phyloP scores from a whole-genome alignment of 37 sponge, comb jelly and placozoan species.

The Chondrosia reniformis region DNA sequence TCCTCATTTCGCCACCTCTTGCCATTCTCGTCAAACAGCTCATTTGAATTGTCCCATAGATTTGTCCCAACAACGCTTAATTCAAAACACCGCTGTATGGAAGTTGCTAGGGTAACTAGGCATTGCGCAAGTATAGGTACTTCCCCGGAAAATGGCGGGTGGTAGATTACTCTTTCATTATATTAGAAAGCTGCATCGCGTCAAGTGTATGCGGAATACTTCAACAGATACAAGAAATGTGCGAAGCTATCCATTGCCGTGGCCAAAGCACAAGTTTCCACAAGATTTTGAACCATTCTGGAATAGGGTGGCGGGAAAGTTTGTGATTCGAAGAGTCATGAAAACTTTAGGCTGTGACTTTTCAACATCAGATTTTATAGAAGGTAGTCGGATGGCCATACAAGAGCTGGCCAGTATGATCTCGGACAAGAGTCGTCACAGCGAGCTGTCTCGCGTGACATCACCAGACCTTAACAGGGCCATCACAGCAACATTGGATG shows the following conservation, averaged over 20 bases:
- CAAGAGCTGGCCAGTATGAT: constrained; percentile 1
- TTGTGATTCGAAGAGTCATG: constrained; percentile 22
- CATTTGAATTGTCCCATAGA: too few species aligned
- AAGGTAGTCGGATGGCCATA: constrained; percentile 31
- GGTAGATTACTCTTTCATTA: too few species aligned
- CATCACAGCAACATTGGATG: constrained; percentile 1
- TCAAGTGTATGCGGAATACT: too few species aligned
- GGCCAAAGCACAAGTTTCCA: constrained; percentile 22
- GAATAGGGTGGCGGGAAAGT: constrained; percentile 30
- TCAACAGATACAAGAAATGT: neutral
- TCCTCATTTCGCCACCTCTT: too few species aligned
- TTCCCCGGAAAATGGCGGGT: too few species aligned
- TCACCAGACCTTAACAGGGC: constrained; percentile 22
- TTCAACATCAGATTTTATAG: constrained; percentile 17
- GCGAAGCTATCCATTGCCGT: constrained; percentile 29
- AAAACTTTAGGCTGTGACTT: constrained; percentile 12
- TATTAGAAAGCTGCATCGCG: too few species aligned
- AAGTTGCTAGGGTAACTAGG: too few species aligned
- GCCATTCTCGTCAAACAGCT: too few species aligned
- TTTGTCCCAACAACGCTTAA: too few species aligned
- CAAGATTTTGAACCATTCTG: neutral
- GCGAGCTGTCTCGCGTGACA: constrained; percentile 5
- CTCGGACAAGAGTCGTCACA: neutral
- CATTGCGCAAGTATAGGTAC: too few species aligned
- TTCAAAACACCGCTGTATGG: too few species aligned